Percentiles rank a stretch among this genome's conserved stretches.
These are phyloP conservation scores for Lagria hirta DNA, from an alignment of 2,888 invertebrate genomes.

Conservation along the genomic window DNA sequence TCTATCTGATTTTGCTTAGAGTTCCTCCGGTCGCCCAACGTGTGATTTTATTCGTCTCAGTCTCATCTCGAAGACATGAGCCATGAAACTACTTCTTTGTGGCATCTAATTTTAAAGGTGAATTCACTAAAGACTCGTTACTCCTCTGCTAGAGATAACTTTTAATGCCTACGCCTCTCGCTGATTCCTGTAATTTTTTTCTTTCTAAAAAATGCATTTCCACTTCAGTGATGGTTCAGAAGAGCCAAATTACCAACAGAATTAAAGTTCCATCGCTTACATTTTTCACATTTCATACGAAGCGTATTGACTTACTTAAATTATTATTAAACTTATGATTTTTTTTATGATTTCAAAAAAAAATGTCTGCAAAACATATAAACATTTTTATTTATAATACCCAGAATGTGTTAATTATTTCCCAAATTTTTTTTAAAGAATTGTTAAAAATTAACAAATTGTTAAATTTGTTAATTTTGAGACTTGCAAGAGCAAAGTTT, in stretches of 20 bases:
- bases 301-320: background rate
- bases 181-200: constrained; percentile 14
- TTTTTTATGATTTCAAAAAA: no score
- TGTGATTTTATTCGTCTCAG: constrained; percentile 34
- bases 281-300: background rate
- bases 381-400: no score
- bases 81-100: constrained; percentile 42
- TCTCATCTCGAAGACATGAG: constrained; percentile 38
- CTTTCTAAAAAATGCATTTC: background rate
- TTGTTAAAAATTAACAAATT: no score
- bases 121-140: constrained; percentile 40
- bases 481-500: no score
- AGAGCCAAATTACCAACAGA: no score
- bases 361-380: no score
- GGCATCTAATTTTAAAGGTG: constrained; percentile 41
- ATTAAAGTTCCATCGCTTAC: background rate
- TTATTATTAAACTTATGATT: constrained; percentile 1
- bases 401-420: no score
- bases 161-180: constrained; percentile 30
- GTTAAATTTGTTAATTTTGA: no score
- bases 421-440: no score
- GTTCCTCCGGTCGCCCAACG: constrained; percentile 17
- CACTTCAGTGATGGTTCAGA: no score
- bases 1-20: constrained; percentile 26
- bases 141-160: constrained; percentile 39